These are phyloP conservation scores for Dicentrarchus labrax DNA, from an alignment of 2,113 vertebrate species.

Conservation along the genomic window DNA sequence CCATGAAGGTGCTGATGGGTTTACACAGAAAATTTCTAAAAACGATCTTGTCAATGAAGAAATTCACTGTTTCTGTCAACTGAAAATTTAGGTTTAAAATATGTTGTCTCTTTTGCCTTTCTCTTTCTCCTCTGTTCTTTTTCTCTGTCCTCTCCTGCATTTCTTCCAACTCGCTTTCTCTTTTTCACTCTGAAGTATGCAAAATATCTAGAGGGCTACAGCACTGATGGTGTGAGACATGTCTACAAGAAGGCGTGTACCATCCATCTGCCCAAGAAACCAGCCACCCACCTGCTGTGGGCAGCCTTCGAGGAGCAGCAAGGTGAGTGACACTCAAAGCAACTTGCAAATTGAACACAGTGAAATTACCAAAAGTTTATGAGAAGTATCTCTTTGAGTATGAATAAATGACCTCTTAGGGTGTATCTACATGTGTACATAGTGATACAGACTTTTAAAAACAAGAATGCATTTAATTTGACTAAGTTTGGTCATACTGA, in stretches of 20 bases:
- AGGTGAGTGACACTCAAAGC: conserved; percentile 83
- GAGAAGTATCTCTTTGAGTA: neutral
- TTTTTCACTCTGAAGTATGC: conserved; percentile 95
- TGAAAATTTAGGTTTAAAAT: conserved; percentile 81
- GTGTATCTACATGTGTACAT: neutral
- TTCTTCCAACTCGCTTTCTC: conserved; percentile 72
- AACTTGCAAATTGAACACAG: neutral
- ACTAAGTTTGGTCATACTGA: neutral
- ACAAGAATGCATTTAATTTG: neutral
- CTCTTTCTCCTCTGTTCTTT: conserved; percentile 60
- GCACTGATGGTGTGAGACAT: conserved; percentile 94
- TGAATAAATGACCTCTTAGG: neutral
- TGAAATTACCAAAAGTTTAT: neutral
- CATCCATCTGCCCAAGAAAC: conserved; percentile 96
- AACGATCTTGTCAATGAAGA: conserved; percentile 95
- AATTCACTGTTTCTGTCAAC: conserved; percentile 83
- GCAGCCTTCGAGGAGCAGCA: conserved; percentile 99
- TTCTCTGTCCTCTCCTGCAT: conserved; percentile 66
- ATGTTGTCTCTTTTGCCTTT: conserved; percentile 72
- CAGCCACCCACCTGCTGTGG: conserved; percentile 95
- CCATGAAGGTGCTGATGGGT: conserved; percentile 99
- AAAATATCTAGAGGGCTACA: conserved; percentile 99
- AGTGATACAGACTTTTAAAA: neutral
- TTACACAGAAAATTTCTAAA: conserved; percentile 99
- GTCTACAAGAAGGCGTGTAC: conserved; percentile 97